These are phyloP conservation scores for Halcyon smyrnensis DNA, from an alignment of 2,797 vertebrate genomes.

Conservation along the genomic window DNA sequence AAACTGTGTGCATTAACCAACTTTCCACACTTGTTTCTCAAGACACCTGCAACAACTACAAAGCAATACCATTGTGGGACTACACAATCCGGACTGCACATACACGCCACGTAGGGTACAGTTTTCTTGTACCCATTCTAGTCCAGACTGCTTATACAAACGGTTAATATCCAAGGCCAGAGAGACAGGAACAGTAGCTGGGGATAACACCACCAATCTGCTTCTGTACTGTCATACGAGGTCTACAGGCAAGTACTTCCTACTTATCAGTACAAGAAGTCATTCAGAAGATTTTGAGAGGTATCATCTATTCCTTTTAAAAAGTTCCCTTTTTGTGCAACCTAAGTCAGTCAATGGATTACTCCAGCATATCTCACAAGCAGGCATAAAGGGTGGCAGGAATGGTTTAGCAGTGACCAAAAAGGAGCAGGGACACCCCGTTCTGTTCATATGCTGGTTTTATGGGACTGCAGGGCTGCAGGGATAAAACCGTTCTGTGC, in stretches of 20 bases:
- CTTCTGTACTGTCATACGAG: not conserved
- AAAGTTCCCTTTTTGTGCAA: not conserved
- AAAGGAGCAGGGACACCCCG: not conserved
- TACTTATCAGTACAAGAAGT: not conserved
- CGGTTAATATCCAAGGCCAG: not conserved
- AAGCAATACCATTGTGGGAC: not conserved
- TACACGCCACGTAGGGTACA: rapidly evolving
- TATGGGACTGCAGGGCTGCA: not conserved
- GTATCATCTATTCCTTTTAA: not conserved
- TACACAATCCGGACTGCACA: not conserved
- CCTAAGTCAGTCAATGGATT: not conserved
- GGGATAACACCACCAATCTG: not conserved
- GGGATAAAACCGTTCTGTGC: not conserved
- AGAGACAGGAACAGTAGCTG: not conserved
- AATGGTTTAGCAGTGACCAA: not conserved
- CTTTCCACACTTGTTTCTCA: not conserved
- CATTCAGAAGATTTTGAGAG: not conserved
- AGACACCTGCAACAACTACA: not conserved
- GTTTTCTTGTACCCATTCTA: not conserved
- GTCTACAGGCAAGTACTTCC: not conserved
- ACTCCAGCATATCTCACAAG: not conserved
- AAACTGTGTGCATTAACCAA: not conserved
- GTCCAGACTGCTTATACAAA: not conserved
- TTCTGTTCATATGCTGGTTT: not conserved
- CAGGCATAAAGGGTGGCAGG: not conserved